phyloP scores from a whole-genome alignment of 2,888 invertebrate species.

The Chloroclysta siterata region DNA sequence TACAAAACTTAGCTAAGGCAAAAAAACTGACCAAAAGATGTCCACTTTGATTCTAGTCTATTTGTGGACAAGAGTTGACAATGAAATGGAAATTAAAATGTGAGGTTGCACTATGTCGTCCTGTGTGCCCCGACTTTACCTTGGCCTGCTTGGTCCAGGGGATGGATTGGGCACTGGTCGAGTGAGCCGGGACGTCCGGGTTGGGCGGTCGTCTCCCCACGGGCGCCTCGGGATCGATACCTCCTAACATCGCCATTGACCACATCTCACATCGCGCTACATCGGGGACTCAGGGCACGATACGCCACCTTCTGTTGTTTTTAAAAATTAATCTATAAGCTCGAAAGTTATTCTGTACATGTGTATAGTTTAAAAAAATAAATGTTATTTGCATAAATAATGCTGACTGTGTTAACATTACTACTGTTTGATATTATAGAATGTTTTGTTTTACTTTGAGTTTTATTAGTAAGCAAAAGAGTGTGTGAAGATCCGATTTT shows the following conservation, averaged over 20 bases:
- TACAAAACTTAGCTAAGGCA: conserved; percentile 60
- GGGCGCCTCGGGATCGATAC: conserved; percentile 56
- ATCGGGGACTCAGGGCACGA: conserved; percentile 80
- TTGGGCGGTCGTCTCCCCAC: conserved; percentile 44
- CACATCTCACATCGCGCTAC: conserved; percentile 81
- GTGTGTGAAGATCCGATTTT: conserved; percentile 38
- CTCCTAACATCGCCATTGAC: conserved; percentile 80
- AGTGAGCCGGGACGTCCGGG: conserved; percentile 44
- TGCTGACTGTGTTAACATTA: conserved; percentile 37
- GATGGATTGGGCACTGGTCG: conserved; percentile 40
- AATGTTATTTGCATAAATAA: conserved; percentile 34
- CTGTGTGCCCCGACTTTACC: conserved; percentile 81
- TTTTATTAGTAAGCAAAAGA: conserved; percentile 44
- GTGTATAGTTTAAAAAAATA: conserved; percentile 43
- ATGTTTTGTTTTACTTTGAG: conserved; percentile 40
- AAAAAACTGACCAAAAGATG: conserved; percentile 44
- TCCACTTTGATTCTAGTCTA: conserved; percentile 42
- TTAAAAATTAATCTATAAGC: conserved; percentile 82
- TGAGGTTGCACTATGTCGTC: conserved; percentile 75
- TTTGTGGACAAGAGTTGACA: conserved; percentile 52
- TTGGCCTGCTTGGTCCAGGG: conserved; percentile 53
- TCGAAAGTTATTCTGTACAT: conserved; percentile 57
- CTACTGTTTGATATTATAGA: conserved; percentile 41
- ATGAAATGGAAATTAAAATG: conserved; percentile 67
- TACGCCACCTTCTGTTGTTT: conserved; percentile 83